A percentile compares a stretch with the other conserved stretches of the same genome.
These are phyloP conservation scores for Pseudorectes ferrugineus DNA, from an alignment of 2,113 vertebrate genomes.

Conservation along the genomic window DNA sequence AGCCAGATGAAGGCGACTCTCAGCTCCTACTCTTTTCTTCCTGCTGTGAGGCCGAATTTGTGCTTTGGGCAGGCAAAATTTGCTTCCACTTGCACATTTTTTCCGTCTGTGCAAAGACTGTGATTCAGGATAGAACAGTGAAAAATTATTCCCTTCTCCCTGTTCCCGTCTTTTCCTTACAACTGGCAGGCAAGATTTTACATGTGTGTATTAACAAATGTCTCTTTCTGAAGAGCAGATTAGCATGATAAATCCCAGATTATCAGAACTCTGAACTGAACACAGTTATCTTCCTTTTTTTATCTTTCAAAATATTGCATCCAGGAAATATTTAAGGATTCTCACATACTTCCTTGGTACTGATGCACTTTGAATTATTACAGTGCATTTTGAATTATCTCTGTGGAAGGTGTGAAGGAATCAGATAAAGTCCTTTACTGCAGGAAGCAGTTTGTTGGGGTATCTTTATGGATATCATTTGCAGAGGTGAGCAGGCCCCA, in stretches of 20 bases:
- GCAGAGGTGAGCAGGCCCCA: background rate
- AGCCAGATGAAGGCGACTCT: background rate
- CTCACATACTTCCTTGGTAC: background rate
- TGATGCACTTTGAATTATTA: background rate
- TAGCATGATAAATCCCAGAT: background rate
- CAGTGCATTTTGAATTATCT: background rate
- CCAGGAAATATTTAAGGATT: background rate
- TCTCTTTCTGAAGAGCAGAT: background rate
- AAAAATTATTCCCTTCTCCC: background rate
- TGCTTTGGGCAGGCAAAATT: background rate
- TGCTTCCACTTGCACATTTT: background rate
- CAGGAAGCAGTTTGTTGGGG: background rate
- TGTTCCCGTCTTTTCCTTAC: background rate
- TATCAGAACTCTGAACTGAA: background rate
- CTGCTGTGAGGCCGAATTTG: background rate
- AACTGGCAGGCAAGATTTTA: background rate
- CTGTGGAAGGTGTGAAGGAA: background rate
- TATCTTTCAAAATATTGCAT: background rate
- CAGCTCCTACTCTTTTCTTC: background rate
- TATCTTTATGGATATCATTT: background rate
- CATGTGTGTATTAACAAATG: background rate
- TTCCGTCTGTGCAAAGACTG: background rate
- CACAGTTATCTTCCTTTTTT: background rate
- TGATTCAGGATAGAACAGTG: background rate
- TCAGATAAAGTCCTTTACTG: background rate